Evolutionary conservation across 2,888 invertebrate genomes (phyloP).

Genomic region (Chaitophorus viminalis): DNA sequence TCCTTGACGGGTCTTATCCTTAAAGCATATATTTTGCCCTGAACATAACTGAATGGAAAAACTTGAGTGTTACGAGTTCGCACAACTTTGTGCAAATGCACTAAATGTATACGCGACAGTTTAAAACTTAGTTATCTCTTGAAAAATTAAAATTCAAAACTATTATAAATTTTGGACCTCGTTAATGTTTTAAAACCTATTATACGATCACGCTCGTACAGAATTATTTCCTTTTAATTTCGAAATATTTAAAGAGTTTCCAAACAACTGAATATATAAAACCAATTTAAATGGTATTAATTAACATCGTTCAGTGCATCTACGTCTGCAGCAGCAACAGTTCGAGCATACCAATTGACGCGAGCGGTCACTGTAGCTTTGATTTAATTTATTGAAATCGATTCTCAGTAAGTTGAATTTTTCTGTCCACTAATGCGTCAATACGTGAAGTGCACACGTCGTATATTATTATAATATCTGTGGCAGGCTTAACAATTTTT

Average conservation of each 20-base stretch:
- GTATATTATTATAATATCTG: too few species aligned
- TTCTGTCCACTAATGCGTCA: too few species aligned
- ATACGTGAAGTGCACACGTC: too few species aligned
- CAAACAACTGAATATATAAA: not conserved
- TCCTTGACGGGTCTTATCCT: too few species aligned
- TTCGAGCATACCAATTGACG: too few species aligned
- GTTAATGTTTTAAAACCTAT: not conserved
- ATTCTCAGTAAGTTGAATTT: not conserved
- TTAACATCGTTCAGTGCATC: not conserved
- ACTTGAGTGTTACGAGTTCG: not conserved
- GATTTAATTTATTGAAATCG: not conserved
- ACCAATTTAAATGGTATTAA: not conserved
- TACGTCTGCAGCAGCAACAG: not conserved
- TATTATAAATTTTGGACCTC: too few species aligned
- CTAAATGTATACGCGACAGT: too few species aligned
- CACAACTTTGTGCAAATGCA: not conserved
- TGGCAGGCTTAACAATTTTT: too few species aligned
- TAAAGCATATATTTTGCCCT: not conserved
- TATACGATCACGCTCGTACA: too few species aligned
- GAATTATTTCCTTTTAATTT: too few species aligned
- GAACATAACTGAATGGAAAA: not conserved
- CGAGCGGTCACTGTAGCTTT: not conserved
- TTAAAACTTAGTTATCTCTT: not conserved
- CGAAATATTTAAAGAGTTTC: not conserved
- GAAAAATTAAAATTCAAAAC: not conserved